Base-by-base conservation (phyloP, 30 jellyfish, hydroid and myxozoan species). In the Mastigias papua region DNA sequence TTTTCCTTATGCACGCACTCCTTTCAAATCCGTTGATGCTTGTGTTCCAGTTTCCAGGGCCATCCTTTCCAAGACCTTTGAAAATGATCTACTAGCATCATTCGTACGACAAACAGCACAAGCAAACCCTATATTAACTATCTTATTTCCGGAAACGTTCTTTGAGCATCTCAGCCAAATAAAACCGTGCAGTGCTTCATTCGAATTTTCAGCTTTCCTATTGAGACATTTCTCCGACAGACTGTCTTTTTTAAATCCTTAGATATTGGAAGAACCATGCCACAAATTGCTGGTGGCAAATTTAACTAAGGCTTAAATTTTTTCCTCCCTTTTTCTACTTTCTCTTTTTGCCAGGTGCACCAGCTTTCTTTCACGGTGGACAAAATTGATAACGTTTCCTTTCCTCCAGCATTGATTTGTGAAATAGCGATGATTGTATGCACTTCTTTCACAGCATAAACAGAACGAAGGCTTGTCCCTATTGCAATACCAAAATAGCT, bases 101-200 rank as follows among this genome's bases (percentile, higher is more conserved):
- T 33, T 69, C 29, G 8, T 48, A 69, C 10, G 81, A 15, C 81
- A 33, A 16, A 69, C 81, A 69, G 81, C 60, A 69, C 81, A 27
- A 11, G 74, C 74, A 63, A 22, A 34, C 65, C 34, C 91, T 81
- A 67, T 76, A 31, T 66, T 28, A 28, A 63, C 48, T 29, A 7
- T 25, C 28, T 26, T 70, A 72, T 11, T 32, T 22, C 13, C 33
- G 2, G 37, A 75, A 61, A 19, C 42, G 23, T 32, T 75, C 48
- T 86, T 86, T 13, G 95, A 91, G 25, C 76, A 42, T 4, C 95
- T 28, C 30, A 57, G 86, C 95, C 95, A 86, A 1, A 86, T 34
- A 50, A 58, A 48, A 7, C 60, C 34, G 63, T 86, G 66, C 34
- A 58, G 48, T 25, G 84, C 48, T 22, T 86, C 90, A 33, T 86